Base-by-base conservation (phyloP, 2,797 vertebrate genomes). In the Pyrocephalus nanus region DNA sequence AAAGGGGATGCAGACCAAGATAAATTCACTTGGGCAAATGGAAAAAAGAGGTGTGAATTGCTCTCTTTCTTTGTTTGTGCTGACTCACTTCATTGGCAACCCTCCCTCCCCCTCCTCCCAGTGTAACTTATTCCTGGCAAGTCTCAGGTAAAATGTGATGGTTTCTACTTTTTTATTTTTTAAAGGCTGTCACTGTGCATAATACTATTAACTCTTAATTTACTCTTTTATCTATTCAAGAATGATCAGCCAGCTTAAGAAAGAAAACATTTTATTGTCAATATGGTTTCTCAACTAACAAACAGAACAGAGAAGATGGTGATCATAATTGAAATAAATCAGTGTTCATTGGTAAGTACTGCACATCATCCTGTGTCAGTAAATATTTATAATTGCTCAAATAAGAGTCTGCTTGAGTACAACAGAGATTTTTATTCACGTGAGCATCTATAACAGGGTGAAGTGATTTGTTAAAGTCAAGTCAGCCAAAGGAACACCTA, bases 401-500 rank as follows among this genome's bases (percentile, higher is more conserved):
- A 50, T 65, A 80, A 80, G 36, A 82, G 71, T 77, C 53, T 93
- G 38, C 47, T 74, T 8, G 80, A 85, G 26, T 73, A 51, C 72
- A 92, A 8, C 43, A 65, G 73, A 66, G 17, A 38, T 91, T 91
- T 95, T 93, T 86, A 92, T 95, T 96, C 84, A 71, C 71, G 78
- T 74, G 36, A 88, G 55, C 54, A 65, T 80, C 79, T 65, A 67
- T 48, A 88, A 67, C 20, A 95, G 70, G 57, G 25, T 17, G 27
- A 86, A 88, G 76, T 67, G 70, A 94, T 97, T 96, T 96, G 70
- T 96, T 95, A 93, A 91, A 96, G 91, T 93, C 92, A 95, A 94
- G 60, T 72, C 84, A 90, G 88, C 78, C 85, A 95, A 94, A 86
- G 67, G 61, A 95, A 67, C 84, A 96, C 84, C 90, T 97, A 91